These are phyloP conservation scores for Chrysina gloriosa DNA, from an alignment of 2,888 invertebrate species.

Conservation along the genomic window DNA sequence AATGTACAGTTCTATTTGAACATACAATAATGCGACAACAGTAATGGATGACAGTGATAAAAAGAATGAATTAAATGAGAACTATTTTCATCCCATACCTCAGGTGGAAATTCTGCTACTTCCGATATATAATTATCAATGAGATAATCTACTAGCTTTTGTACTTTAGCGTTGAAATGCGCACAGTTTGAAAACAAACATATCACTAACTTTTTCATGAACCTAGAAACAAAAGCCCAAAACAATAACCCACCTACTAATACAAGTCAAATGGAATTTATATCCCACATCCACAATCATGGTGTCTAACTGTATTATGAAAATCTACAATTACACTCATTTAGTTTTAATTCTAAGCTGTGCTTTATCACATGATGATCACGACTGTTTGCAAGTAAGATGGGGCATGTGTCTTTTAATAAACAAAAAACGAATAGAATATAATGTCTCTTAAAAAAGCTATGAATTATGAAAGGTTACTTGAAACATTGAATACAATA, in stretches of 20 bases:
- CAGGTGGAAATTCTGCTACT: neutral
- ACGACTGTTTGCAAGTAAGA: too few species aligned
- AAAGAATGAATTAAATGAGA: slow-evolving; percentile 27
- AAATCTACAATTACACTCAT: neutral
- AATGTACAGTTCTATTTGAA: too few species aligned
- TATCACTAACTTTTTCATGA: neutral
- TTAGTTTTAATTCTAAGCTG: too few species aligned
- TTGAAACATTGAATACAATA: too few species aligned
- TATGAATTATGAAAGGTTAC: too few species aligned
- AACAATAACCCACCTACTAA: slow-evolving; percentile 10
- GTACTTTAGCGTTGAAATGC: neutral
- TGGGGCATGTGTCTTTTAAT: too few species aligned
- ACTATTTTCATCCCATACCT: neutral
- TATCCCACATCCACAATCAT: neutral
- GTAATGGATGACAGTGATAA: too few species aligned
- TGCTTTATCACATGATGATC: too few species aligned
- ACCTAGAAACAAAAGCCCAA: slow-evolving; percentile 21
- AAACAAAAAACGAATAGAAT: too few species aligned
- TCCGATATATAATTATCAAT: neutral
- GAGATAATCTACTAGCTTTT: neutral
- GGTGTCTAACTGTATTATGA: too few species aligned
- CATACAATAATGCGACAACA: too few species aligned
- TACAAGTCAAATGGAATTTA: neutral
- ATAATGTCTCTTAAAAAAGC: too few species aligned
- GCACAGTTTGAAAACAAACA: neutral